These are phyloP conservation scores for Neosilurus mollespiculum DNA, from an alignment of 2,797 vertebrate species.

Conservation along the genomic window DNA sequence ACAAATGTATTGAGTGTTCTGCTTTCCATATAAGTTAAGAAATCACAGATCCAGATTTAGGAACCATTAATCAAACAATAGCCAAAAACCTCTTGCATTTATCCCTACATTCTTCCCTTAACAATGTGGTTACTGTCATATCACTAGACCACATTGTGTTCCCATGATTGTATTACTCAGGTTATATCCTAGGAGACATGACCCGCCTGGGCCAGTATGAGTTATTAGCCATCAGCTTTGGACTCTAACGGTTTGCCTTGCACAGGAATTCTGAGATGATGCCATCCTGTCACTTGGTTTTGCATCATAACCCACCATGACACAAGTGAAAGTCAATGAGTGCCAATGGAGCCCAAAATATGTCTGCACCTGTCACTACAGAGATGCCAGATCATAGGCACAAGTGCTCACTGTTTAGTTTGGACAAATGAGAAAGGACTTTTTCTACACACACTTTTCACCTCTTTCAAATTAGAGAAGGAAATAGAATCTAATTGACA, in stretches of 20 bases:
- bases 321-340: slow-evolving; percentile 47
- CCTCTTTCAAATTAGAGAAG: slow-evolving; percentile 18
- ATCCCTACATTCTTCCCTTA: not conserved
- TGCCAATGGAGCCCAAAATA: slow-evolving; percentile 54
- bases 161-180: slow-evolving; percentile 5
- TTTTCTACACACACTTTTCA: slow-evolving; percentile 17
- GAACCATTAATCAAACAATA: not conserved
- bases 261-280: slow-evolving; percentile 48
- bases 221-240: slow-evolving; percentile 40
- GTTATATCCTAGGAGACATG: slow-evolving; percentile 3
- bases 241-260: slow-evolving; percentile 34
- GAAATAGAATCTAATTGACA: slow-evolving; percentile 32
- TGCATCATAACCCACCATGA: slow-evolving; percentile 58
- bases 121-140: not conserved
- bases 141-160: slow-evolving; percentile 10
- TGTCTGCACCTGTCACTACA: slow-evolving; percentile 57
- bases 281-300: slow-evolving; percentile 47
- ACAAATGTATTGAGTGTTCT: slow-evolving; percentile 1
- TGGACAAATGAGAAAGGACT: slow-evolving; percentile 6
- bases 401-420: slow-evolving; percentile 36
- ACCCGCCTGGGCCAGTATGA: slow-evolving; percentile 25
- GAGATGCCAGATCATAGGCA: slow-evolving; percentile 46
- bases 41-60: not conserved
- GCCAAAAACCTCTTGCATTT: not conserved
- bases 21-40: not conserved